phyloP scores from a whole-genome alignment of 2,797 vertebrate species.

The Buceros bicornis region DNA sequence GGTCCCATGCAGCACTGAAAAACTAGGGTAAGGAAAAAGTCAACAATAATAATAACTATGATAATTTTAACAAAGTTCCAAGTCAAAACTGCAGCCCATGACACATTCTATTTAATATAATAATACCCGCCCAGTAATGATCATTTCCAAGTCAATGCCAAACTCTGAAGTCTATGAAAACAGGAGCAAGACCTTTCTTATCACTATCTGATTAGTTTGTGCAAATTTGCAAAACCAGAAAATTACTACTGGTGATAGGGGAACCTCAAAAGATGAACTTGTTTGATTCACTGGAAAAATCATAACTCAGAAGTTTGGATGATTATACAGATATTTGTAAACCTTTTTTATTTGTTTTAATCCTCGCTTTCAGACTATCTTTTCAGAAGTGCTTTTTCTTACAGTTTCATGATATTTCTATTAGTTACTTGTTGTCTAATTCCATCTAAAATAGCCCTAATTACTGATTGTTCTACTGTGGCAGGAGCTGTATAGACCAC shows the following conservation, averaged over 20 bases:
- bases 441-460: background rate
- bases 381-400: background rate
- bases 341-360: background rate
- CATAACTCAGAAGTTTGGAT: background rate
- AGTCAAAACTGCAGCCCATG: background rate
- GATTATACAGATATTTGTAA: background rate
- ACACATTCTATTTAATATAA: background rate
- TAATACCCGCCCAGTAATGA: background rate
- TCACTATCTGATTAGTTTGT: background rate
- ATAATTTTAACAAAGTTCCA: background rate
- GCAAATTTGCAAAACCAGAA: conserved; percentile 19
- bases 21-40: background rate
- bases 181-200: background rate
- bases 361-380: background rate
- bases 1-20: background rate
- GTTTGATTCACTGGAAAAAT: background rate
- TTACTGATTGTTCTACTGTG: background rate
- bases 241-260: background rate
- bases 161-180: background rate
- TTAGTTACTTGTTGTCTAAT: background rate
- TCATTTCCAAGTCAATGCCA: background rate
- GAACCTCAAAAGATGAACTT: background rate
- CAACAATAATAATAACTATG: background rate
- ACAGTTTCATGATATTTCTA: background rate
- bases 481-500: background rate